Percentiles rank a stretch among this genome's conserved stretches.
phyloP scores from a whole-genome alignment of 2,113 vertebrate species.

The Redunca redunca region DNA sequence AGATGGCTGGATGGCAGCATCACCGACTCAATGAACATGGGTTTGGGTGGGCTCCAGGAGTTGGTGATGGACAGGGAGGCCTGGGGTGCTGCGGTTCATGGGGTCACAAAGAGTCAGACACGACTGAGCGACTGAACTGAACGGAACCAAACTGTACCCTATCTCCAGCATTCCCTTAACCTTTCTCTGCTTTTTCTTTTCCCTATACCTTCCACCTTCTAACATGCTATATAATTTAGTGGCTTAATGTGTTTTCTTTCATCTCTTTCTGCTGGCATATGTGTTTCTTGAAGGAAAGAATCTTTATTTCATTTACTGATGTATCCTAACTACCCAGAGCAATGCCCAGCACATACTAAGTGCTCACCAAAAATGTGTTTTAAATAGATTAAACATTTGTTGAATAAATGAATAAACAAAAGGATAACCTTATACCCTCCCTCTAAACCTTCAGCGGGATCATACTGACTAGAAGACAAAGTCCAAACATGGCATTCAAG shows the following conservation, averaged over 20 bases:
- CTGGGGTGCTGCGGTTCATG: too few species aligned
- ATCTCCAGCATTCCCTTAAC: too few species aligned
- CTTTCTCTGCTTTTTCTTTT: background rate
- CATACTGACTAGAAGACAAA: conserved; percentile 2
- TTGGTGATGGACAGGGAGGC: too few species aligned
- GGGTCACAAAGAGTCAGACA: too few species aligned
- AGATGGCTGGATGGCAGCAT: too few species aligned
- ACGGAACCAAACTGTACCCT: too few species aligned
- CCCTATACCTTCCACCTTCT: background rate
- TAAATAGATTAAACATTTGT: background rate
- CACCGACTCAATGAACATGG: too few species aligned
- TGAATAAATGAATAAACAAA: background rate
- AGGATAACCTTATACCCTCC: background rate
- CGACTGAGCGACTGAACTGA: too few species aligned
- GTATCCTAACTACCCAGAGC: background rate
- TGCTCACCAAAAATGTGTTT: background rate
- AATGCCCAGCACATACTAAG: background rate
- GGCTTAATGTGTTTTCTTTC: background rate
- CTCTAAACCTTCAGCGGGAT: background rate
- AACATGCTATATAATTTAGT: background rate
- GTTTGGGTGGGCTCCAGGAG: too few species aligned
- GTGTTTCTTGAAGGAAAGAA: background rate
- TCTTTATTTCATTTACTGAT: background rate
- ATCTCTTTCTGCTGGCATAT: background rate
- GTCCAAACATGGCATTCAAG: background rate